Evolutionary conservation across 2,113 vertebrate species (phyloP), one percentile per base, ranked within the genome.

Genomic region (Lipophrys pholis): DNA sequence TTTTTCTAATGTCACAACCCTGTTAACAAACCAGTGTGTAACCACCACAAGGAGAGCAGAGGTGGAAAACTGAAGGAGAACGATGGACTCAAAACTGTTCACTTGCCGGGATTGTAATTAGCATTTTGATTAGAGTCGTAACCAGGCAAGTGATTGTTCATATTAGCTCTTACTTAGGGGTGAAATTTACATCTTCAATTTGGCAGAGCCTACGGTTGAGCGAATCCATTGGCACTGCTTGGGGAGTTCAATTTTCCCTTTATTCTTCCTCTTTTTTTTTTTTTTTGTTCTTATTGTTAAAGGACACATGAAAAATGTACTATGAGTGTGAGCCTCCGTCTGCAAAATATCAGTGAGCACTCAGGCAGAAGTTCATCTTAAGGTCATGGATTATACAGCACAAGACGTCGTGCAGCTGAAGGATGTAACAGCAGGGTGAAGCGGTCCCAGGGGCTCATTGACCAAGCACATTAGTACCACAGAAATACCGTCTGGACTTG

Each of bases 181-280:
- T 71, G 53, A 81, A 82, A 89, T 83, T 70, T 75, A 57, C 81
- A 73, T 77, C 68, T 83, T 81, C 76, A 81, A 83, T 87, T 83
- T 74, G 70, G 50, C 15, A 43, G 6, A 21, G 38, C 42, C 12
- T 38, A 49, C 10, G 43, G 70, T 7, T 76, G 67, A 85, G 40
- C 50, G 76, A 75, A 49, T 6, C 49, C 69, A 70, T 73, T 73
- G 73, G 73, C 48, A 17, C 52, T 38, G 54, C 2, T 36, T 42
- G 10, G 21, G 43, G 14, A 54, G 65, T 66, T 45, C n/a, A 39
- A 43, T 17, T 65, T 54, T 67, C 40, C 16, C 15, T 72, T 45
- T 38, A 52, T 21, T 38, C 54, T 67, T 45, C n/a, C n/a, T n/a
- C 21, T 30, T 30, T 30, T 30, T 30, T 54, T 16, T 15, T 15